phyloP scores from a whole-genome alignment of 2,113 vertebrate species.

The Macroglossus sobrinus region DNA sequence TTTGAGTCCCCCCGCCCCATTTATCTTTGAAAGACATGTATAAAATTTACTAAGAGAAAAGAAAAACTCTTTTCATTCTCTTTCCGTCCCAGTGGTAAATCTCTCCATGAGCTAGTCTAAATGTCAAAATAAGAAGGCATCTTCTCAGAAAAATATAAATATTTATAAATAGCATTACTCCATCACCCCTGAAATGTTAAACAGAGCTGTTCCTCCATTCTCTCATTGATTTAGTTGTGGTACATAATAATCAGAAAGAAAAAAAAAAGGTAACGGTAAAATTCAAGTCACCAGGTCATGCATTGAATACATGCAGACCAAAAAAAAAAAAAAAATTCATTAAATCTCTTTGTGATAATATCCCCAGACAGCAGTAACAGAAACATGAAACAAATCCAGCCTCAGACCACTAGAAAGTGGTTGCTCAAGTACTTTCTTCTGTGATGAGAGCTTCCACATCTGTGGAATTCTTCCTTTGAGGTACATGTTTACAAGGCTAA shows the following conservation, averaged over 20 bases:
- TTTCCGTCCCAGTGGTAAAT: neutral
- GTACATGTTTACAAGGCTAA: neutral
- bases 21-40: neutral
- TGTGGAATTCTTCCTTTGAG: neutral
- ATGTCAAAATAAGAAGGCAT: slow-evolving; percentile 38
- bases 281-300: slow-evolving; percentile 32
- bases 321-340: neutral
- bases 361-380: slow-evolving; percentile 11
- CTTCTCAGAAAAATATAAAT: slow-evolving; percentile 23
- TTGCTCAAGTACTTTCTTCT: neutral
- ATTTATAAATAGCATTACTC: slow-evolving; percentile 48
- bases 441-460: neutral
- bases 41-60: neutral
- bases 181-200: slow-evolving; percentile 23
- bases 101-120: slow-evolving; percentile 4
- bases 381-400: slow-evolving; percentile 31
- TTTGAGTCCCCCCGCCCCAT: neutral
- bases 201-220: slow-evolving; percentile 7
- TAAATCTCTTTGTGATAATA: neutral
- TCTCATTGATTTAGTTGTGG: slow-evolving; percentile 31
- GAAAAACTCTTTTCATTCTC: neutral
- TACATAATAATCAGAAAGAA: slow-evolving; percentile 43
- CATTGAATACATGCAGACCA: slow-evolving; percentile 5
- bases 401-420: neutral
- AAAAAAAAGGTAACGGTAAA: neutral